phyloP scores from a whole-genome alignment of 2,888 invertebrate species.

The Machimus atricapillus region DNA sequence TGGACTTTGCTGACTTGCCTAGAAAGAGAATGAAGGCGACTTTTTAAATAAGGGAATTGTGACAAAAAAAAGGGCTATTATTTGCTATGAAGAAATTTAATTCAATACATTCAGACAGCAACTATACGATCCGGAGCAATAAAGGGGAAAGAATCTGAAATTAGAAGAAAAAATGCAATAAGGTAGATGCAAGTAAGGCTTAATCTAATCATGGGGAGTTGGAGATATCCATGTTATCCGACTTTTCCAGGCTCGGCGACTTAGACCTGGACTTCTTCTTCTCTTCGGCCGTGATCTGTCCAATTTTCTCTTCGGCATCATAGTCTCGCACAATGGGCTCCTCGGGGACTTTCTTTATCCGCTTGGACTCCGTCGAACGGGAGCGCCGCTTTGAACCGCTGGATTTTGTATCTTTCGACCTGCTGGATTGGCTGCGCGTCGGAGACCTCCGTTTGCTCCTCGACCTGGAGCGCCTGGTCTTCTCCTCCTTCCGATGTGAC shows the following conservation, averaged over 20 bases:
- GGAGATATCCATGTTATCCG: constrained; percentile 82
- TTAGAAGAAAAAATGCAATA: constrained; percentile 27
- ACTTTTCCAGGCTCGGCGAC: constrained; percentile 65
- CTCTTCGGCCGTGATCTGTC: constrained; percentile 63
- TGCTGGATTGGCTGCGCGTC: constrained; percentile 56
- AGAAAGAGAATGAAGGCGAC: background rate
- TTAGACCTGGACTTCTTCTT: constrained; percentile 60
- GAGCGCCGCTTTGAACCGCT: constrained; percentile 55
- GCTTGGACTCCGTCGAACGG: constrained; percentile 59
- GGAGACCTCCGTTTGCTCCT: constrained; percentile 61
- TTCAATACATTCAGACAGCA: constrained; percentile 23
- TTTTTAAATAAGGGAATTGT: background rate
- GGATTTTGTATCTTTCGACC: constrained; percentile 58
- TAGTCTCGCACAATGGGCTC: constrained; percentile 57
- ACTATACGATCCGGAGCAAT: constrained; percentile 14
- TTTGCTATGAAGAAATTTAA: constrained; percentile 9
- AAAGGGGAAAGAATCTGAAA: constrained; percentile 13
- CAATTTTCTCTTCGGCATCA: constrained; percentile 56
- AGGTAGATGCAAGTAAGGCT: background rate
- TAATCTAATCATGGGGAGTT: constrained; percentile 70
- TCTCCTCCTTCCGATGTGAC: constrained; percentile 65
- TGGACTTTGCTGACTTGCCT: background rate
- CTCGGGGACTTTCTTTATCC: constrained; percentile 52
- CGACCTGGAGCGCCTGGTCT: constrained; percentile 61
- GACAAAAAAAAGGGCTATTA: background rate